Evolutionary conservation across 2,888 invertebrate genomes (phyloP), one percentile per base, ranked within the genome.

Genomic region (Clivina fossor): DNA sequence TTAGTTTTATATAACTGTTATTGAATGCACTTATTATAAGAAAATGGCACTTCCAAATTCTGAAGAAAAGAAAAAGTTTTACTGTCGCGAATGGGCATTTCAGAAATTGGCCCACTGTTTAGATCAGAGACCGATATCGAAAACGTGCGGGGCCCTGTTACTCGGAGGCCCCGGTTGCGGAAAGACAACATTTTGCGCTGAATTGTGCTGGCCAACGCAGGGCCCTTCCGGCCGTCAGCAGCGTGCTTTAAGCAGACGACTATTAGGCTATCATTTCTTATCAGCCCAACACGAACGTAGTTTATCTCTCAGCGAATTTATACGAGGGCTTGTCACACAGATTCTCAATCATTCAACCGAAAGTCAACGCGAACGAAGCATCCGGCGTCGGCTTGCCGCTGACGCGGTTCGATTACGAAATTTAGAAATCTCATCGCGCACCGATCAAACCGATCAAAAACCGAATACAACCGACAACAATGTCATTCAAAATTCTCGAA

Each of bases 61-160:
- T 8, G 78, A 80, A 11, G 85, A 86, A 70, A 82, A 83, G 70
- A 83, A 88, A 63, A 80, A 83, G 56, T 93, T 93, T 76, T 91
- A 87, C 77, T 91, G 93, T 70, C 83, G 96, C 5, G 96, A 97
- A 74, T 97, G 96, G 96, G 93, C 92, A 4, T 91, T 96, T 66
- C 90, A 92, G 75, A 96, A 97, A 75, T 81, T 97, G 26, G 87
- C 88, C 1, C 88, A 95, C 66, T 94, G 93, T 64, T 72, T 97
- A 64, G 95, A 97, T 68, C 92, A 93, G 74, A 76, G 94, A 57
- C 86, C 90, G 0, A 82, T 83, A 11, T 87, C 88, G 61, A 90
- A 93, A 72, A 88, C 89, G 0, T 90, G 91, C 65, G 96, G 96
- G 0, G 90, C 93, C 1, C 78, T 96, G 38, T 84, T 97, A 49